Conservation (phyloP, 2,113 vertebrate genomes). For the Eurystomus gularis region DNA sequence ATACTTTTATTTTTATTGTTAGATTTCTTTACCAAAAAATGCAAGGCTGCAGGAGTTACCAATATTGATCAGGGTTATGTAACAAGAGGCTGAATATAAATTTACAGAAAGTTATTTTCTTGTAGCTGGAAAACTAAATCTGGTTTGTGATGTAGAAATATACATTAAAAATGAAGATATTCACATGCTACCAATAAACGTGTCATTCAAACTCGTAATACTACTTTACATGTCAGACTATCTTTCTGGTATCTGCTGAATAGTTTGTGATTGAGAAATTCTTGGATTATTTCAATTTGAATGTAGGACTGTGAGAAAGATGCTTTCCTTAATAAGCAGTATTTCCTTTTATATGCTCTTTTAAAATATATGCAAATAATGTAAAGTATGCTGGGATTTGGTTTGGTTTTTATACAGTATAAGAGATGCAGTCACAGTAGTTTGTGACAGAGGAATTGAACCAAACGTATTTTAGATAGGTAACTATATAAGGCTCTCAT, state of each 20-base stretch:
- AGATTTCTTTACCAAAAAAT: neutral
- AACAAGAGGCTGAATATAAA: neutral
- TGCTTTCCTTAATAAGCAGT: neutral
- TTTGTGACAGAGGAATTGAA: neutral
- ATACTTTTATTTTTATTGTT: neutral
- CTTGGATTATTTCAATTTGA: constrained; percentile 57
- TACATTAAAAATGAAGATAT: neutral
- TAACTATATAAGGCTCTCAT: neutral
- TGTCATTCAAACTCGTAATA: constrained; percentile 12
- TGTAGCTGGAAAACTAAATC: neutral
- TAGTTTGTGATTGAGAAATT: constrained; percentile 70
- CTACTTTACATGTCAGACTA: constrained; percentile 52
- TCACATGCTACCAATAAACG: neutral
- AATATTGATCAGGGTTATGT: neutral
- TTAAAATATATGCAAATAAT: neutral
- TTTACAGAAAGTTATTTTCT: neutral
- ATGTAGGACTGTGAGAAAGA: constrained; percentile 62
- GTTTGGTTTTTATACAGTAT: neutral
- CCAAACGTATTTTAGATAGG: neutral
- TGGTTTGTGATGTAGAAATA: neutral
- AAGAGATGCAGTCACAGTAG: neutral
- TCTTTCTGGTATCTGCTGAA: constrained; percentile 60
- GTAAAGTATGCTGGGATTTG: neutral
- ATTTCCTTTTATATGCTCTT: neutral
- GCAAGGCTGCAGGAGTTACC: neutral